phyloP scores from a whole-genome alignment of 1,140 invertebrate genomes.

The Magallana angulata region DNA sequence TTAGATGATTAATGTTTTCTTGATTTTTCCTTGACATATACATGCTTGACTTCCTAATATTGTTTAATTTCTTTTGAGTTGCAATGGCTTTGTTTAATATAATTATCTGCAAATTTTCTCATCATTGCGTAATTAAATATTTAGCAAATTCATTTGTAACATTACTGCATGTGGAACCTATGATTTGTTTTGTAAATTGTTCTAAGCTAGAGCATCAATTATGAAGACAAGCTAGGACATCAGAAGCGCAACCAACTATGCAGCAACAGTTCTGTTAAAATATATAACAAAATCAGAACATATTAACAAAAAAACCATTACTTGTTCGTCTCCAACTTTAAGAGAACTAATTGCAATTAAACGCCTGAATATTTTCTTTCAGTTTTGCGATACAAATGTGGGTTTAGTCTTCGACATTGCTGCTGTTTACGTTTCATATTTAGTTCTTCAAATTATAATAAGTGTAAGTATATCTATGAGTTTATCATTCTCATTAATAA shows the following conservation, averaged over 20 bases:
- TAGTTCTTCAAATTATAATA: not conserved
- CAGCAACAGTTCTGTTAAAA: not conserved
- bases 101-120: too few relatives aligned
- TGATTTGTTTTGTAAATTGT: not conserved
- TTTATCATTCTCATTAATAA: not conserved
- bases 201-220: not conserved
- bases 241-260: too few relatives aligned
- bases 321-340: not conserved
- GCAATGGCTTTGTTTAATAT: too few relatives aligned
- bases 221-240: too few relatives aligned
- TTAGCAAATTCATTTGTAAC: not conserved
- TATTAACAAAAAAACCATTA: not conserved
- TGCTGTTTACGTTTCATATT: not conserved
- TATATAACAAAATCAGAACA: not conserved
- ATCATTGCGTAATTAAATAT: too few relatives aligned
- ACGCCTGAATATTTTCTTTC: not conserved
- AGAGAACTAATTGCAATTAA: not conserved
- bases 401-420: not conserved
- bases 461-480: not conserved
- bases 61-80: too few relatives aligned
- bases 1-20: too few relatives aligned
- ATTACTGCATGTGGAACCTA: not conserved
- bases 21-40: too few relatives aligned
- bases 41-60: too few relatives aligned
- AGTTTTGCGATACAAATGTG: slow-evolving; percentile 15